These are phyloP conservation scores for Phymastichus coffea DNA, from an alignment of 1,140 invertebrate genomes.

Conservation along the genomic window DNA sequence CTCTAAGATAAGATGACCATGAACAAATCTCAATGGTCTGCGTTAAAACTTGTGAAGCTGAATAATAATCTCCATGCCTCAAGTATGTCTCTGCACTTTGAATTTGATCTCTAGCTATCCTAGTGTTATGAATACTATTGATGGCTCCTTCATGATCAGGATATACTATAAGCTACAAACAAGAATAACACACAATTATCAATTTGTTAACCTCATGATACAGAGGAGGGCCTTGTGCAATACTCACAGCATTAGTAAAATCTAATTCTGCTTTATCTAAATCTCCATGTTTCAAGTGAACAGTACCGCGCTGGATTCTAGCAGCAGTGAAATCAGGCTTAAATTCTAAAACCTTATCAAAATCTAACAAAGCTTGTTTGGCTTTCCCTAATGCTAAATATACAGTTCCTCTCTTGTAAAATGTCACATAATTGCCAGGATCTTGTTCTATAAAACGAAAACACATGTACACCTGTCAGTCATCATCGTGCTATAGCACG, in stretches of 20 bases:
- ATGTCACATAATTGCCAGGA: slow-evolving; percentile 93
- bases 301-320: slow-evolving; percentile 79
- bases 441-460: slow-evolving; percentile 76
- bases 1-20: slow-evolving; percentile 82
- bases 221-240: background rate
- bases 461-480: slow-evolving; percentile 3
- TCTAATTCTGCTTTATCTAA: slow-evolving; percentile 81
- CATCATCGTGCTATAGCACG: too few relatives aligned
- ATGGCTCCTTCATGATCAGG: slow-evolving; percentile 77
- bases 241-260: slow-evolving; percentile 81
- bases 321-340: slow-evolving; percentile 94
- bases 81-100: slow-evolving; percentile 68
- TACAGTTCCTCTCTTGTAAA: slow-evolving; percentile 93
- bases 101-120: slow-evolving; percentile 67
- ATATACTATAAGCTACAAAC: slow-evolving; percentile 69
- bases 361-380: slow-evolving; percentile 91
- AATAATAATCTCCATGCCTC: slow-evolving; percentile 65
- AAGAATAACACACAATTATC: slow-evolving; percentile 12
- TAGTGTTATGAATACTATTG: slow-evolving; percentile 65
- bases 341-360: slow-evolving; percentile 87
- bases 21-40: slow-evolving; percentile 84
- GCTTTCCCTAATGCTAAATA: slow-evolving; percentile 95
- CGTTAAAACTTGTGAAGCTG: slow-evolving; percentile 71
- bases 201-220: background rate
- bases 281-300: slow-evolving; percentile 87